Conservation (phyloP, 2,888 invertebrate species). For the Sarcophaga subvicina region DNA sequence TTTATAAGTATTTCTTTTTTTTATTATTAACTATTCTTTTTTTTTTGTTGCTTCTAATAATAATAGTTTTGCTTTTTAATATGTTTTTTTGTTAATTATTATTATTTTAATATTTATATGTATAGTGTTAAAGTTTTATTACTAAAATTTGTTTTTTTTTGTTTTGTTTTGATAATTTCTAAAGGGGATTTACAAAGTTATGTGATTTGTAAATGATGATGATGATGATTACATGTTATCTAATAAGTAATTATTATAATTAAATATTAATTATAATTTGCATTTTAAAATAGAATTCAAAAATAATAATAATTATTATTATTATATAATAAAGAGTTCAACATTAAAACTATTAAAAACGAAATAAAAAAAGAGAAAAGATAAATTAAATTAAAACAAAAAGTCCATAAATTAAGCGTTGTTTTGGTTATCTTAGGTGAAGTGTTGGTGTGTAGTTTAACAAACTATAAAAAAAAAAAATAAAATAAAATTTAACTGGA, state of each 20-base stretch:
- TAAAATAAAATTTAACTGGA: background rate
- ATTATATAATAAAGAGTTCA: background rate
- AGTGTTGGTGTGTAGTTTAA: background rate
- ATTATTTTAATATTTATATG: slow-evolving; percentile 1
- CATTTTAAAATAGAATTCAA: background rate
- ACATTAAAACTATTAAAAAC: slow-evolving; percentile 4
- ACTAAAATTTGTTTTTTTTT: background rate
- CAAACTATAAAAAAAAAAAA: slow-evolving; percentile 1
- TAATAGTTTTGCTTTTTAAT: background rate
- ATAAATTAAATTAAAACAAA: slow-evolving; percentile 28
- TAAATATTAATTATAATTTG: slow-evolving; percentile 66
- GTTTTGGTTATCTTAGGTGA: slow-evolving; percentile 44
- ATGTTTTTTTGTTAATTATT: background rate
- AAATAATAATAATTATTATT: too few relatives aligned
- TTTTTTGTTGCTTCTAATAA: background rate
- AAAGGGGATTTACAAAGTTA: slow-evolving; percentile 3
- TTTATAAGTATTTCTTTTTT: too few relatives aligned
- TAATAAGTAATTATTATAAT: slow-evolving; percentile 55
- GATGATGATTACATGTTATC: slow-evolving; percentile 1
- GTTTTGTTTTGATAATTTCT: slow-evolving; percentile 19
- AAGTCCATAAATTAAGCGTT: slow-evolving; percentile 67
- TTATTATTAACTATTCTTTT: background rate
- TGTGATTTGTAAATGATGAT: slow-evolving; percentile 3
- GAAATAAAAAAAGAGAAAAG: slow-evolving; percentile 10
- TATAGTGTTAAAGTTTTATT: too few relatives aligned